Base-by-base conservation (phyloP, 64 coral and sea anemone genomes). In the Montipora efflorescens region DNA sequence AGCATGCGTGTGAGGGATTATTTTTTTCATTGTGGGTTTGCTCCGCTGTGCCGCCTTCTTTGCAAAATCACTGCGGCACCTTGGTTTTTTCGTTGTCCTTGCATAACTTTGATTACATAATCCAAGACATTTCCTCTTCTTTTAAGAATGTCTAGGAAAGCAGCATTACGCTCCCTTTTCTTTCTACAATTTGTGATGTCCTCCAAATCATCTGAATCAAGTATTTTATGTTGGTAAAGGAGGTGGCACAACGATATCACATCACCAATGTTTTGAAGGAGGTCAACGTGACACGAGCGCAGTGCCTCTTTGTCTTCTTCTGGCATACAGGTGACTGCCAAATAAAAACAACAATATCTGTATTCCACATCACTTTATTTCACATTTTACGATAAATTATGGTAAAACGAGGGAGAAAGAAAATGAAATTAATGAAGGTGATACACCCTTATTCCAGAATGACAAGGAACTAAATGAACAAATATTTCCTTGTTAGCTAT, bases 101-200 rank as follows among this genome's bases (percentile, higher is more conserved):
- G 59, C 82, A 84, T 84, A 47, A 84, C 18, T n/a, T 84, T 64
- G 7, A 84, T 47, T 8, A 84, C 59, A 84, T 69, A 64, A 28
- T 84, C 82, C 14, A 84, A 18, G 61, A 84, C 44, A 25, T 84
- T 84, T 19, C 82, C 82, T 68, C 62, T 84, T 9, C 36, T 84
- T 61, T 47, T 46, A 68, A 84, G 10, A 18, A 61, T 84, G 18
- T 36, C 28, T 22, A 84, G 18, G 59, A 84, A 18, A 48, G 45
- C 2, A 5, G 47, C 12, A 49, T 78, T 78, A 46, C 76, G 76
- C 1, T 78, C 76, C 45, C 18, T 78, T 11, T 19, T 78, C 47
- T 0, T 78, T 0, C 0, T 2, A 19, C 15, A 3, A 49, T 5
- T 5, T 4, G 0, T 2, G 0, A 78, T n/a, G 0, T 78, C 0